Evolutionary conservation across 2,888 invertebrate genomes (phyloP).

Genomic region (Mythimna impura): DNA sequence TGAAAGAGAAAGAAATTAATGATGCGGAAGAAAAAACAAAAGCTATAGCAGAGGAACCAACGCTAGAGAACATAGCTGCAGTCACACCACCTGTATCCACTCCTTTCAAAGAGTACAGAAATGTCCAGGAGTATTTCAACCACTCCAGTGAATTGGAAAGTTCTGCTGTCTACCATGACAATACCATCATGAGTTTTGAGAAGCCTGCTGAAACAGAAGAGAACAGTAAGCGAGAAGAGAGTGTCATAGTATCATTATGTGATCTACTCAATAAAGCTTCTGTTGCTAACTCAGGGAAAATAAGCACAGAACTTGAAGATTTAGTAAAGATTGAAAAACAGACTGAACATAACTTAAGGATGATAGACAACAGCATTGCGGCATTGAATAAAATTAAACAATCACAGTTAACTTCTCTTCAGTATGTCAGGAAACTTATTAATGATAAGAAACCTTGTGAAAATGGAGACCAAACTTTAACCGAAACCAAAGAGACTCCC

Average conservation of each 20-base stretch:
- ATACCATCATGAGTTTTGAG: constrained; percentile 83
- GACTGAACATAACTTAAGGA: constrained; percentile 74
- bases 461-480: constrained; percentile 64
- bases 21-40: constrained; percentile 75
- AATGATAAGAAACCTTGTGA: constrained; percentile 69
- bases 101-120: constrained; percentile 83
- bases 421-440: constrained; percentile 76
- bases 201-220: constrained; percentile 68
- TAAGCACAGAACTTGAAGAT: constrained; percentile 73
- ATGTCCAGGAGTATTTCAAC: constrained; percentile 79
- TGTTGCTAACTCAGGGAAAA: constrained; percentile 69
- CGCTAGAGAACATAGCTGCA: constrained; percentile 77
- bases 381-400: constrained; percentile 75
- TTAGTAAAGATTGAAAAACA: constrained; percentile 76
- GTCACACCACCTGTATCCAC: constrained; percentile 81
- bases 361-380: constrained; percentile 76
- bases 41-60: constrained; percentile 69
- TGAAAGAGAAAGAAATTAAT: constrained; percentile 82
- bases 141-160: constrained; percentile 76
- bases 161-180: constrained; percentile 72
- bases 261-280: constrained; percentile 81
- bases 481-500: constrained; percentile 49
- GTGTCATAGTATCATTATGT: constrained; percentile 82
- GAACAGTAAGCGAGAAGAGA: constrained; percentile 78
- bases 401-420: constrained; percentile 76